These are phyloP conservation scores for Troilus luridus DNA, from an alignment of 2,888 invertebrate genomes.

Conservation along the genomic window DNA sequence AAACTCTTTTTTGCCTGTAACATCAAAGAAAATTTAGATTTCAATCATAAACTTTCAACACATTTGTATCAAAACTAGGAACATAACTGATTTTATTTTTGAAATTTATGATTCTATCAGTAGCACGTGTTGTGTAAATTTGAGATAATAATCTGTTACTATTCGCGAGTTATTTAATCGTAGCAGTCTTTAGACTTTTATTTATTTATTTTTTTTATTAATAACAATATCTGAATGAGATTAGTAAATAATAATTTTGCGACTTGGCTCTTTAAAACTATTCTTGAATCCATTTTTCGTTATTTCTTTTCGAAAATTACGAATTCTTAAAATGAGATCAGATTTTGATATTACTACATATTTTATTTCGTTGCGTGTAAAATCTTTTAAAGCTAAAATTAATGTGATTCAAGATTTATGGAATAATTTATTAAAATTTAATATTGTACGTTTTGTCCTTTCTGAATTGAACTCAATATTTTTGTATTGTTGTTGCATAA, in stretches of 20 bases:
- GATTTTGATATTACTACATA: background rate
- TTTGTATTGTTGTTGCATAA: no score
- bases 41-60: no score
- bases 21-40: conserved; percentile 49
- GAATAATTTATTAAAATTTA: no score
- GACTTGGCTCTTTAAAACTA: background rate
- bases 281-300: background rate
- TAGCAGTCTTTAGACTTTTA: background rate
- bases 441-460: no score
- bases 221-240: background rate
- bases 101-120: background rate
- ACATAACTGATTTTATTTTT: background rate
- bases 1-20: conserved; percentile 73
- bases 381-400: no score
- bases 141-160: background rate
- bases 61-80: background rate
- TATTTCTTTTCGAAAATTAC: background rate
- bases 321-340: background rate
- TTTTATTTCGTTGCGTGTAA: no score
- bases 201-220: background rate
- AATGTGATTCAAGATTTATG: no score
- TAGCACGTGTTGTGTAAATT: background rate
- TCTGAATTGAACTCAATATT: no score
- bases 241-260: background rate
- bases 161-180: background rate